Percentiles rank a stretch among this genome's conserved stretches.
phyloP scores from a whole-genome alignment of 2,888 invertebrate genomes.

The Agrochola lota region DNA sequence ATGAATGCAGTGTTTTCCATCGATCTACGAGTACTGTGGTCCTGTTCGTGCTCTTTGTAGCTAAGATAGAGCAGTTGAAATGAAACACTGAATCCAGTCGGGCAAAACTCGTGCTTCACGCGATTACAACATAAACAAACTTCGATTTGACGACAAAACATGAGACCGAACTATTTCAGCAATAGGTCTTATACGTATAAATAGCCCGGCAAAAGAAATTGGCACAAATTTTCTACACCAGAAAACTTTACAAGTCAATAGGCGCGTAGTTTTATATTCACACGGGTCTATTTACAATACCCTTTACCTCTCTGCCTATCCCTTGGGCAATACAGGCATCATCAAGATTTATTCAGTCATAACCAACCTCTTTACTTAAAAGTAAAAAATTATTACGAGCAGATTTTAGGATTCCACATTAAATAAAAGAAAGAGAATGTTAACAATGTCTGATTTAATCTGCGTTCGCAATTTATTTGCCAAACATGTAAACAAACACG shows the following conservation, averaged over 20 bases:
- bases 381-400: not conserved
- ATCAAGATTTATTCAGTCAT: slow-evolving; percentile 8
- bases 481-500: too few relatives aligned
- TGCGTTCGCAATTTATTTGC: too few relatives aligned
- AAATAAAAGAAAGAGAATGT: not conserved
- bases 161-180: slow-evolving; percentile 45
- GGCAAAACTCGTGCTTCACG: slow-evolving; percentile 77
- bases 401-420: not conserved
- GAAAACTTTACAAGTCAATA: slow-evolving; percentile 12
- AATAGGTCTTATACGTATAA: slow-evolving; percentile 23
- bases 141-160: slow-evolving; percentile 73
- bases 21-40: too few relatives aligned
- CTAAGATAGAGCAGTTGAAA: slow-evolving; percentile 68
- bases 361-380: slow-evolving; percentile 10
- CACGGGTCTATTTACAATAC: too few relatives aligned
- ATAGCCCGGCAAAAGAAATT: slow-evolving; percentile 35
- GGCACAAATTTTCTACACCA: slow-evolving; percentile 4
- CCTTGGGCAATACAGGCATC: too few relatives aligned
- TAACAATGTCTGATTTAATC: not conserved
- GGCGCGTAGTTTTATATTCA: not conserved
- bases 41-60: slow-evolving; percentile 22
- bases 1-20: slow-evolving; percentile 6
- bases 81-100: slow-evolving; percentile 60
- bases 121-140: slow-evolving; percentile 75
- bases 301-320: too few relatives aligned